Evolutionary conservation across 2,797 vertebrate species (phyloP), one percentile per base, ranked within the genome.

Genomic region (Falco biarmicus): DNA sequence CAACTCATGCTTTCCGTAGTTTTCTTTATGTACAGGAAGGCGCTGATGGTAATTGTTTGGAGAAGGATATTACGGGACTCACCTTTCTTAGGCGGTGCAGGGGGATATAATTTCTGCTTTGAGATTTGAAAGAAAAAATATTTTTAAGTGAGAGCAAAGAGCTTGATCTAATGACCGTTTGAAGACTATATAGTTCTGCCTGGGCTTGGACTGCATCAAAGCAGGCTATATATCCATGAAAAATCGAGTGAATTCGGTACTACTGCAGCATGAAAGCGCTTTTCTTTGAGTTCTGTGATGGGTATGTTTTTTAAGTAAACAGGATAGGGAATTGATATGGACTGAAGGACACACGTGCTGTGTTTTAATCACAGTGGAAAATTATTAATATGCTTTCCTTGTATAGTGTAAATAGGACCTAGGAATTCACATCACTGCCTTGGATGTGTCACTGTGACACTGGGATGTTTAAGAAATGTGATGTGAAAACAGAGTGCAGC

Each of bases 341-440:
- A 77, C 57, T 84, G 64, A 91, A 75, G 77, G 83, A 90, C 70
- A 32, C 28, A 20, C 0, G 0, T 2, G 6, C 41, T n/a, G 11
- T 7, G 66, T 88, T 96, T 88, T 89, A 87, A 90, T 86, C 80
- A 50, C 70, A 37, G 59, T 69, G 34, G 73, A 90, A 90, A 94
- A 89, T 76, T 90, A 87, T 73, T 87, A 79, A 90, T 57, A 70
- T 76, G 22, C 63, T 95, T 94, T 79, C 76, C 39, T 73, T 31
- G 41, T 63, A 10, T 17, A 81, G n/a, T 68, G 15, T 87, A 93
- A 91, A 84, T 41, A 91, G 65, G 41, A 81, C 51, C 26, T 66
- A 76, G 56, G 31, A 90, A 80, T 91, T 83, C 43, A 84, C 45
- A 76, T 73, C 22, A 3, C 70, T 90, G 71, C 56, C 59, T 76